A percentile compares a stretch with the other conserved stretches of the same genome.
phyloP scores from a whole-genome alignment of 2,797 vertebrate genomes.

The Pangasius sanitwongsei region DNA sequence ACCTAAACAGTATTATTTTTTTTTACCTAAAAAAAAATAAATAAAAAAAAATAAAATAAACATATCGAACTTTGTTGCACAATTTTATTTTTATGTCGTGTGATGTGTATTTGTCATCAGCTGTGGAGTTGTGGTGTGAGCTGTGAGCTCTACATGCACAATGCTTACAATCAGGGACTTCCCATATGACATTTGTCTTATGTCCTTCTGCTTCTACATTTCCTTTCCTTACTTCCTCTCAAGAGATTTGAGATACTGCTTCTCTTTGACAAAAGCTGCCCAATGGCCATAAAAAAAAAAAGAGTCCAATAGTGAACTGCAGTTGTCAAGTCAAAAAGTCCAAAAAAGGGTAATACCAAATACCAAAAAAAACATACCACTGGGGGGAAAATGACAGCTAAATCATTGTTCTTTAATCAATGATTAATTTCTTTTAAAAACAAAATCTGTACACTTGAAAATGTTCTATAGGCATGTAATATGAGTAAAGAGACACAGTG shows the following conservation, averaged over 20 bases:
- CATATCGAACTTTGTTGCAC: neutral
- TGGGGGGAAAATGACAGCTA: neutral
- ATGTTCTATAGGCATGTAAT: constrained; percentile 15
- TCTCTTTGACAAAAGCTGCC: neutral
- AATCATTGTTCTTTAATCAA: neutral
- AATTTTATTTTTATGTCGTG: neutral
- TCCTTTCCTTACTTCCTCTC: neutral
- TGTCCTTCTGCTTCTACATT: neutral
- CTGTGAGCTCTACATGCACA: too few species aligned
- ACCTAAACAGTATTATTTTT: neutral
- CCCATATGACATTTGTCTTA: neutral
- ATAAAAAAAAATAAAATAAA: neutral
- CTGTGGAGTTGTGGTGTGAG: too few species aligned
- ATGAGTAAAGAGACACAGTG: constrained; percentile 6
- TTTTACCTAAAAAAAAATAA: neutral
- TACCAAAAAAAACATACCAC: too few species aligned
- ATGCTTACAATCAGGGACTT: neutral
- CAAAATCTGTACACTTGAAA: constrained; percentile 17
- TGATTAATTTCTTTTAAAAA: constrained; percentile 39
- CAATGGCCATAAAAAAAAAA: neutral
- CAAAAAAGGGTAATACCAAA: too few species aligned
- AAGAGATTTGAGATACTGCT: neutral
- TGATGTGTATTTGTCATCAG: too few species aligned
- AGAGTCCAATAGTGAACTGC: neutral
- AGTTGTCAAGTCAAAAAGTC: neutral